Base-by-base conservation (phyloP, 2,113 vertebrate species). In the Desmodus rotundus region DNA sequence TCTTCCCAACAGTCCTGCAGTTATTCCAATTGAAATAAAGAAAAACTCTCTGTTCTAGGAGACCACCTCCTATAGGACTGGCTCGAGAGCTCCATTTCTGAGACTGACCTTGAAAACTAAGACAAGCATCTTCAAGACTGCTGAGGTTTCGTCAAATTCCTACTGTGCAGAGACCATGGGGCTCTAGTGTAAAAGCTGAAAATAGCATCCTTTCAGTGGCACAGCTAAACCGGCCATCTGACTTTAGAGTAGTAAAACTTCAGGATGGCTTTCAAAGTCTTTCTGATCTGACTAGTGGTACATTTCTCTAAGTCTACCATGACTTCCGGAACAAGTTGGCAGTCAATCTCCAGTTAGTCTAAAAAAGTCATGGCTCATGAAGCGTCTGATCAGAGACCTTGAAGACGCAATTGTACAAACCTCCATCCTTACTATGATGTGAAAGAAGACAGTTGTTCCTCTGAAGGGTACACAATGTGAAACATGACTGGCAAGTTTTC, bases 401-500 rank as follows among this genome's bases (percentile, higher is more conserved):
- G 81, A 93, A 80, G n/a, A 95, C 50, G n/a, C 13, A 52, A 83
- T 94, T 96, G 90, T 88, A 94, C 12, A 72, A 95, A 86, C 93
- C 56, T 4, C 94, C 86, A 88, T 91, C 94, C 91, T 90, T 78
- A 77, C 95, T 38, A 0, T 3, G 5, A 91, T 26, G 19, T 98
- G 97, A 98, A 98, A 98, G 98, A 96, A 90, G 96, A 97, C 0
- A 0, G 97, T 96, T 98, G 98, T 98, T 98, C 97, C 96, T 97
- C 96, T 0, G 7, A 94, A 97, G 19, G 5, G 94, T 97, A 97
- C 97, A 98, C 98, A 98, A 98, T 98, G 93, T 97, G 97, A 97
- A 98, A 98, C 33, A 38, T 95, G 97, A 97, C 98, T 97, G 95
- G 97, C 5, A 72, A 98, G 97, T 97, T 98, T 98, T 98, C 98